Evolutionary conservation across 2,113 vertebrate species (phyloP).

Genomic region (Poeciliopsis occidentalis): DNA sequence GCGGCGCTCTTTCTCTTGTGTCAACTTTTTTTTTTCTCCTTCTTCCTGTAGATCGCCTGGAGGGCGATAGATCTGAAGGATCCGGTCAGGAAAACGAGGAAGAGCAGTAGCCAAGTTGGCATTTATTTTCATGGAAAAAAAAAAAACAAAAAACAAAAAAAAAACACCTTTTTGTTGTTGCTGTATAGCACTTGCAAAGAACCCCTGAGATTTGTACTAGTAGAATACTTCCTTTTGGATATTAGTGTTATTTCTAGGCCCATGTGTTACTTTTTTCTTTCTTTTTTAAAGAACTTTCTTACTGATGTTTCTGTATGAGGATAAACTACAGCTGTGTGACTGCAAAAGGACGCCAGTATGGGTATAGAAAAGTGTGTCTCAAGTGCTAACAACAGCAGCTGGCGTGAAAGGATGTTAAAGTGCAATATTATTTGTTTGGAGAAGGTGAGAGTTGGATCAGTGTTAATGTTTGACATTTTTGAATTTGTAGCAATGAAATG

Average conservation of each 20-base stretch:
- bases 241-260: slow-evolving; percentile 89
- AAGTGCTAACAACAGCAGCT: slow-evolving; percentile 73
- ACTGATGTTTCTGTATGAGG: slow-evolving; percentile 86
- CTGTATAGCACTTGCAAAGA: slow-evolving; percentile 80
- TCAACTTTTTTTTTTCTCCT: neutral
- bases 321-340: slow-evolving; percentile 77
- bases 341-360: slow-evolving; percentile 69
- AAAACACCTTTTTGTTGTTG: slow-evolving; percentile 59
- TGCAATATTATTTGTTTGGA: slow-evolving; percentile 92
- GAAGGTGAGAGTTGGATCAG: slow-evolving; percentile 84
- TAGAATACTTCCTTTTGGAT: slow-evolving; percentile 92
- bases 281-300: slow-evolving; percentile 81
- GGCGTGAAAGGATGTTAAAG: slow-evolving; percentile 81
- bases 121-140: slow-evolving; percentile 46
- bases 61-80: slow-evolving; percentile 94
- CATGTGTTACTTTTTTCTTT: slow-evolving; percentile 83
- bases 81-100: slow-evolving; percentile 96
- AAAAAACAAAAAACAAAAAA: slow-evolving; percentile 46
- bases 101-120: slow-evolving; percentile 79
- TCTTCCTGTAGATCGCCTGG: slow-evolving; percentile 85
- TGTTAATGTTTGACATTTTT: slow-evolving; percentile 87
- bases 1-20: neutral
- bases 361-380: slow-evolving; percentile 36
- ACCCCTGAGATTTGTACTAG: slow-evolving; percentile 87
- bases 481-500: slow-evolving; percentile 84